Percentiles rank a stretch among this genome's conserved stretches.
These are phyloP conservation scores for Psilopsiagon aymara DNA, from an alignment of 2,113 vertebrate species.

Conservation along the genomic window DNA sequence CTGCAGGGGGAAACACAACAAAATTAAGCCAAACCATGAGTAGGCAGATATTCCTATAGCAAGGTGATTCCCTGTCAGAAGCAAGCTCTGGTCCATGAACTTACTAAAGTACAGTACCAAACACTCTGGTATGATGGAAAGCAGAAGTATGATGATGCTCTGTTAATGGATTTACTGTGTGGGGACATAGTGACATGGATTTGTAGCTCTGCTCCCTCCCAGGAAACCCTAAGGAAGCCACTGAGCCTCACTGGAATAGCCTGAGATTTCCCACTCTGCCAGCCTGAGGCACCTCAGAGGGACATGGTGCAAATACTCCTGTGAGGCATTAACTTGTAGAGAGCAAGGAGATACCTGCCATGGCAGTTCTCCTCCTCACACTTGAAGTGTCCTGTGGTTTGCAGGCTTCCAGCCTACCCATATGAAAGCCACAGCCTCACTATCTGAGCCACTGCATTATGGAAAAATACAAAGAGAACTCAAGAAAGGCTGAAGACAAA, in stretches of 20 bases:
- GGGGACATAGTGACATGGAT: not conserved
- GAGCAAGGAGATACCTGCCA: not conserved
- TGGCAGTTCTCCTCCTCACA: not conserved
- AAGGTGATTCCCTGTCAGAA: not conserved
- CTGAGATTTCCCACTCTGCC: not conserved
- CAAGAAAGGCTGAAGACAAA: not conserved
- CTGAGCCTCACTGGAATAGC: not conserved
- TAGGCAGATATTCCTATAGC: not conserved
- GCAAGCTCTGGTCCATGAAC: not conserved
- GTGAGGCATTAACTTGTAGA: not conserved
- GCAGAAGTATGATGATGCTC: not conserved
- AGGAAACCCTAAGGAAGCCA: not conserved
- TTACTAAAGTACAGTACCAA: rapidly evolving
- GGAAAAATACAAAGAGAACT: not conserved
- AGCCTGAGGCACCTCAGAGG: not conserved
- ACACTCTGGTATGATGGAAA: not conserved
- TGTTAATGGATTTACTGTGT: not conserved
- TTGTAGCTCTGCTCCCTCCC: not conserved
- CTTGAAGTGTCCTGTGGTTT: not conserved
- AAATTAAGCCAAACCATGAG: not conserved
- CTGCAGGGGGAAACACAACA: not conserved
- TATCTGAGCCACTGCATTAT: not conserved
- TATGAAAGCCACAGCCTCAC: not conserved
- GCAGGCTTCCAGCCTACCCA: not conserved
- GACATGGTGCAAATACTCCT: not conserved